Conservation (phyloP, 2,888 invertebrate species). For the Fragum fragum region DNA sequence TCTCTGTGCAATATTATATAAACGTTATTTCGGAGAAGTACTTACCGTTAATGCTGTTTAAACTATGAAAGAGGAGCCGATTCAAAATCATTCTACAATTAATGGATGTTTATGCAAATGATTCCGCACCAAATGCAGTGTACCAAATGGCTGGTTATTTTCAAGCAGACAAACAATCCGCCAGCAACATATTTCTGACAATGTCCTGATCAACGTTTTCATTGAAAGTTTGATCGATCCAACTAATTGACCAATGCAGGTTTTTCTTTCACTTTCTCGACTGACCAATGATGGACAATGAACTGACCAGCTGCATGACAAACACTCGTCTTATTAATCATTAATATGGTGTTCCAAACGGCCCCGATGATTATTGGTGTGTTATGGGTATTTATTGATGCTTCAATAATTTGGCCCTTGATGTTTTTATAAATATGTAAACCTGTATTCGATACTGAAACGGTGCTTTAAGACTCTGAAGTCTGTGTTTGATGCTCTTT, state of each 20-base stretch:
- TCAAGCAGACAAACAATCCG: neutral
- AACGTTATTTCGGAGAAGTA: too few relatives aligned
- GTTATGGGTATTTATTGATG: neutral
- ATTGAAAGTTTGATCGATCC: slow-evolving; percentile 14
- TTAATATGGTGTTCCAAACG: slow-evolving; percentile 17
- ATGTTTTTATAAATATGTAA: neutral
- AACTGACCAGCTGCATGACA: slow-evolving; percentile 10
- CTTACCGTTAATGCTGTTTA: too few relatives aligned
- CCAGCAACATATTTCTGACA: neutral
- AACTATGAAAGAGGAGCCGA: too few relatives aligned
- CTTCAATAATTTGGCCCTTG: neutral
- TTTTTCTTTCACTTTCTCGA: slow-evolving; percentile 22
- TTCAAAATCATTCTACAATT: neutral
- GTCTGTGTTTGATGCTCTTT: too few relatives aligned
- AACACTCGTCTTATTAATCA: slow-evolving; percentile 25
- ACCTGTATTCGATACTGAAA: neutral
- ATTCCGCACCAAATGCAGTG: neutral
- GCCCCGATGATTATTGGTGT: neutral
- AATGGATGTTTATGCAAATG: slow-evolving; percentile 1
- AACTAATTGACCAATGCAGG: slow-evolving; percentile 28
- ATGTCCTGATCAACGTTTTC: neutral
- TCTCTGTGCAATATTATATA: too few relatives aligned
- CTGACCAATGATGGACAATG: slow-evolving; percentile 29
- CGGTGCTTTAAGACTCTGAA: too few relatives aligned
- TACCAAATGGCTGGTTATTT: slow-evolving; percentile 15